Percentiles rank a stretch among this genome's conserved stretches.
Evolutionary conservation across 2,113 vertebrate genomes (phyloP).

Genomic region (Anseranas semipalmata): DNA sequence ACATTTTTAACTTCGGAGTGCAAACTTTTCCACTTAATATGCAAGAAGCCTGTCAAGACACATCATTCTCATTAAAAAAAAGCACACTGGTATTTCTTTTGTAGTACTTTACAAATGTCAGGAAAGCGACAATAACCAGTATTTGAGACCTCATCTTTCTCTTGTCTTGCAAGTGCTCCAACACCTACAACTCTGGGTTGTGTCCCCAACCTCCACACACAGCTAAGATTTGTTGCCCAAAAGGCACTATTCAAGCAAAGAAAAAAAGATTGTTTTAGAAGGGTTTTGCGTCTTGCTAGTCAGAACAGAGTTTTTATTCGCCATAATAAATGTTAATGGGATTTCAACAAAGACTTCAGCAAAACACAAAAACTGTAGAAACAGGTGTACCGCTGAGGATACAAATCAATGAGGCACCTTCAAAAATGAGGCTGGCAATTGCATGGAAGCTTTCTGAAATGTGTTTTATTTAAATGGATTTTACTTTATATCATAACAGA

Average conservation of each 20-base stretch:
- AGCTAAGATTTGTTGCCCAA: neutral
- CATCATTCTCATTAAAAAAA: neutral
- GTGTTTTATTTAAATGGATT: neutral
- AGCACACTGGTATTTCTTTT: neutral
- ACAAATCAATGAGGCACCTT: neutral
- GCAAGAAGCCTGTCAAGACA: neutral
- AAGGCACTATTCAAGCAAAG: neutral
- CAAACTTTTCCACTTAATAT: neutral
- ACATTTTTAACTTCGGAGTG: slow-evolving; percentile 8
- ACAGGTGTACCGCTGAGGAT: neutral
- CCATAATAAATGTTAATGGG: neutral
- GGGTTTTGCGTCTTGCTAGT: neutral
- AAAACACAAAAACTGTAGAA: neutral
- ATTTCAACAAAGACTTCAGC: neutral
- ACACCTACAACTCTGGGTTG: neutral
- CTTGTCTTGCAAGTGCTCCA: neutral
- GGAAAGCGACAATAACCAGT: neutral
- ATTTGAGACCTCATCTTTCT: neutral
- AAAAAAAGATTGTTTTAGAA: neutral
- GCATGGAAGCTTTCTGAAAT: neutral
- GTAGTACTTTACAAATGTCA: neutral
- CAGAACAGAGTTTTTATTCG: neutral
- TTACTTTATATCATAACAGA: neutral
- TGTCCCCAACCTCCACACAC: neutral
- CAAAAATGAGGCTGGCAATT: neutral